Evolutionary conservation across 2,888 invertebrate genomes (phyloP), one percentile per base, ranked within the genome.

Genomic region (Dione juno): DNA sequence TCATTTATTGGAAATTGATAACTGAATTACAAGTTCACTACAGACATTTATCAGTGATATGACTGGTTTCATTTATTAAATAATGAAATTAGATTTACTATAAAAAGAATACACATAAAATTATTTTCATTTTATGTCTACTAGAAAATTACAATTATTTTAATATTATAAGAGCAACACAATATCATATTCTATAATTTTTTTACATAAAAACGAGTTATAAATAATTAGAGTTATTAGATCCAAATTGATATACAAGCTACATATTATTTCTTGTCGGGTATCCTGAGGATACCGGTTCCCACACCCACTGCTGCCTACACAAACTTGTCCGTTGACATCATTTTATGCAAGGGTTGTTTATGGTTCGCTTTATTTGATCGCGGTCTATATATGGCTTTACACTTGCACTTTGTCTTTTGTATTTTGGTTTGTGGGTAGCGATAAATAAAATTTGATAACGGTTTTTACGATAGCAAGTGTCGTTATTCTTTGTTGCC

Each of bases 281-380:
- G 35, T 50, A 50, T 64, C 50, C 16, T n/a, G 45, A 63, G 37
- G 50, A 77, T 80, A 89, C 88, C 88, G 85, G 90, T 88, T 88
- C 85, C 84, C 87, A 88, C 88, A 84, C 88, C 88, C 79, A 87
- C 85, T 66, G 58, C 80, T 80, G 78, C 88, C 88, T 79, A 89
- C 90, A 82, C 75, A 67, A 71, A 73, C 76, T 74, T 74, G 70
- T 65, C 76, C 72, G 72, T 76, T 77, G 73, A 75, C 71, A 74
- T 75, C 71, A 66, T 67, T 74, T 37, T 57, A 58, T 64, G 50
- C 50, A 71, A 72, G 70, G 74, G 70, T 67, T 69, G 37, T 59
- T 66, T 63, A 41, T 59, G 35, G 43, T 13, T 63, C 59, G 16
- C 35, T 35, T 69, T 64, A 66, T 69, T 68, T 63, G 45, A 63